phyloP scores from a whole-genome alignment of 2,113 vertebrate genomes.

The Oryzias melastigma region DNA sequence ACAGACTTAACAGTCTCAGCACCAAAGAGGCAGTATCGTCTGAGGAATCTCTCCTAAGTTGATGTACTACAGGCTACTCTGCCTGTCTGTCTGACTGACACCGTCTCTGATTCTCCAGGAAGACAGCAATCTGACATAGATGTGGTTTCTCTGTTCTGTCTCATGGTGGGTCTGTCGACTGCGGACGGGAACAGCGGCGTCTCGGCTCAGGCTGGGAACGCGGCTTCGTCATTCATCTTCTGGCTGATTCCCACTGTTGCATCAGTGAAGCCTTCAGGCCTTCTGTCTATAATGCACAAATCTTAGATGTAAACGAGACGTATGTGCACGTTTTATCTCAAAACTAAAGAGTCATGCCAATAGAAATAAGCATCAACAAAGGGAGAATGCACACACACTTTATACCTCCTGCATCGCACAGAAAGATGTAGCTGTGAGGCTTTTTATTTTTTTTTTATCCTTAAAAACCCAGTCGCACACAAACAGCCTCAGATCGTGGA shows the following conservation, averaged over 20 bases:
- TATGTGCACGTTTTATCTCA: constrained; percentile 2
- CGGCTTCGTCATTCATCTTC: constrained; percentile 48
- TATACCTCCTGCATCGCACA: background rate
- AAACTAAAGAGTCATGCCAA: constrained; percentile 10
- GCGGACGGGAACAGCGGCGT: constrained; percentile 58
- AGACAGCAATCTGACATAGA: constrained; percentile 68
- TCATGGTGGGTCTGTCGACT: constrained; percentile 60
- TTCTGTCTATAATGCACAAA: constrained; percentile 21
- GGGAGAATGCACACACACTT: background rate
- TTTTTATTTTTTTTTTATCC: background rate
- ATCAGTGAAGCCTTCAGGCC: constrained; percentile 23
- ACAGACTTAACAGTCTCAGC: constrained; percentile 48
- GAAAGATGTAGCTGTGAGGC: background rate
- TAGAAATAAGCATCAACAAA: constrained; percentile 1
- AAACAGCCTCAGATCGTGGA: constrained; percentile 6
- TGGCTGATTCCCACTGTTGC: constrained; percentile 44
- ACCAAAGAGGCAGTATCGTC: constrained; percentile 62
- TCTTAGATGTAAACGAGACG: constrained; percentile 15
- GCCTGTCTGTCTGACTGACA: constrained; percentile 70
- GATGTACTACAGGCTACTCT: constrained; percentile 67
- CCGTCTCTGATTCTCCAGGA: constrained; percentile 67
- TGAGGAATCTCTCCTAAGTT: constrained; percentile 52
- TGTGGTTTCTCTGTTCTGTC: constrained; percentile 62
- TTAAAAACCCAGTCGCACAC: constrained; percentile 12
- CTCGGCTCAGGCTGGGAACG: constrained; percentile 45